These are phyloP conservation scores for Tinamus guttatus DNA, from an alignment of 2,113 vertebrate species.

Conservation along the genomic window DNA sequence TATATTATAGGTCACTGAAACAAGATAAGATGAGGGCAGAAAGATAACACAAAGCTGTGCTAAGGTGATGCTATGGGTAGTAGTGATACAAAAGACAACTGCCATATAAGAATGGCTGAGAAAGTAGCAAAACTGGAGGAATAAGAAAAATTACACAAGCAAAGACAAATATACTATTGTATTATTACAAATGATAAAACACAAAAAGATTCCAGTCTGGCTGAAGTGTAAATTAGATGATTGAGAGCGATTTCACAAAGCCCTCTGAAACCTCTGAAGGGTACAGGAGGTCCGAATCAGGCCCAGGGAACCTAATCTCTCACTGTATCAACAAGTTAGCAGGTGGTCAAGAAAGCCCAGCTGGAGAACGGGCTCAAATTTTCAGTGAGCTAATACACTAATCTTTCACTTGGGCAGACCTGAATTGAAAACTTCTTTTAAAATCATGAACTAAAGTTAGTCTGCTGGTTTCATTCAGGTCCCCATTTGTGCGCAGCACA, in stretches of 20 bases:
- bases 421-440: constrained; percentile 11
- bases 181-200: not conserved
- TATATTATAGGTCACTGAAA: not conserved
- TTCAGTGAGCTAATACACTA: constrained; percentile 57
- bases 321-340: constrained; percentile 60
- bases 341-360: constrained; percentile 56
- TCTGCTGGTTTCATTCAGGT: constrained; percentile 13
- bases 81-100: not conserved
- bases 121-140: not conserved
- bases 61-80: not conserved
- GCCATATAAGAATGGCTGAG: not conserved
- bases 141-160: not conserved
- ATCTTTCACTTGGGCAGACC: constrained; percentile 52
- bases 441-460: constrained; percentile 60
- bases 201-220: not conserved
- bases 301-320: constrained; percentile 49
- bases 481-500: constrained; percentile 18
- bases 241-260: not conserved
- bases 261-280: not conserved
- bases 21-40: not conserved
- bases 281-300: constrained; percentile 41
- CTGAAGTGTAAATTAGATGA: not conserved
- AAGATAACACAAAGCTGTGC: not conserved
- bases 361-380: constrained; percentile 45
- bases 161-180: not conserved